Evolutionary conservation across 2,797 vertebrate genomes (phyloP).

Genomic region (Anabas testudineus): DNA sequence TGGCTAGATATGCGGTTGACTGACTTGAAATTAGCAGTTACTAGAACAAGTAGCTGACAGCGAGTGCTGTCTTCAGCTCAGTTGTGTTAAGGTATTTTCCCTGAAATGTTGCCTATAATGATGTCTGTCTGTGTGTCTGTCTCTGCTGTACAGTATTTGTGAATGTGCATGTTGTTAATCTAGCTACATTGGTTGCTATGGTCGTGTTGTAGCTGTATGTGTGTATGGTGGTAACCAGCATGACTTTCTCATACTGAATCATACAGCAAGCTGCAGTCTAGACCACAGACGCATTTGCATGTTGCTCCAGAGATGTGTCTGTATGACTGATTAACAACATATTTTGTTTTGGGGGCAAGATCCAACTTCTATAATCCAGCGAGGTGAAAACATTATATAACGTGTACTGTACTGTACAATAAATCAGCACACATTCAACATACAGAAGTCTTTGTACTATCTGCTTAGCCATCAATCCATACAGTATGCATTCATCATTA

Average conservation of each 20-base stretch:
- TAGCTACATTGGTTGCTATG: conserved; percentile 36
- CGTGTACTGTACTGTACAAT: too few relatives aligned
- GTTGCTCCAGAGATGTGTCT: too few relatives aligned
- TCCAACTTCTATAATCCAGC: too few relatives aligned
- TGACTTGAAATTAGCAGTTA: conserved; percentile 22
- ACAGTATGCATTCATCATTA: too few relatives aligned
- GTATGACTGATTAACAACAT: too few relatives aligned
- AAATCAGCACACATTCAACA: too few relatives aligned
- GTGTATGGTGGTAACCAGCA: background rate
- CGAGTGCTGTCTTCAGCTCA: background rate
- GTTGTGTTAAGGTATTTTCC: background rate
- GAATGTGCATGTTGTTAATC: conserved; percentile 21
- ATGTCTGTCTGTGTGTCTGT: conserved; percentile 6
- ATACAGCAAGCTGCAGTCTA: conserved; percentile 28
- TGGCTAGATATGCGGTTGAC: conserved; percentile 43
- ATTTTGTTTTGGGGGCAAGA: too few relatives aligned
- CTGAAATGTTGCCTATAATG: background rate
- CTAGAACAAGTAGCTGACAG: conserved; percentile 22
- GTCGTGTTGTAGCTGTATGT: conserved; percentile 24
- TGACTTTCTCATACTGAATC: conserved; percentile 20
- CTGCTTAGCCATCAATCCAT: too few relatives aligned
- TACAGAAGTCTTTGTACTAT: too few relatives aligned
- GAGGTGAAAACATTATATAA: too few relatives aligned
- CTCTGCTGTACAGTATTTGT: background rate
- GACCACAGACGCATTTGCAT: background rate